Evolutionary conservation across 2,888 invertebrate species (phyloP).

Genomic region (Cryptophagus acutangulus): DNA sequence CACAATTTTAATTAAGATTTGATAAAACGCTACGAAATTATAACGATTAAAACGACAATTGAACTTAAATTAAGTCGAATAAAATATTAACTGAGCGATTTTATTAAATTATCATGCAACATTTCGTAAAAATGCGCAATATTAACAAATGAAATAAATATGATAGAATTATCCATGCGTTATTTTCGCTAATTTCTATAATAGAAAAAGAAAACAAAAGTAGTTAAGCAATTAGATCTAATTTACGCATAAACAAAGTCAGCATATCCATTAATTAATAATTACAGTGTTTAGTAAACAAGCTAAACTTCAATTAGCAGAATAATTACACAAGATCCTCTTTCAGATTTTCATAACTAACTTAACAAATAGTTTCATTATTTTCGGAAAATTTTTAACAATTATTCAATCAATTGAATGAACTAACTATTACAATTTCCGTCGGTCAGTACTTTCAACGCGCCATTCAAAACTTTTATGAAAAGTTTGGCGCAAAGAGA

Average conservation of each 20-base stretch:
- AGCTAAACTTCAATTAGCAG: conserved; percentile 25
- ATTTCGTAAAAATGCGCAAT: not conserved
- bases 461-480: too few relatives aligned
- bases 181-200: not conserved
- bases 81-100: too few relatives aligned
- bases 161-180: not conserved
- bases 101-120: too few relatives aligned
- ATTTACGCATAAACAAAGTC: conserved; percentile 17
- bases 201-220: conserved; percentile 9
- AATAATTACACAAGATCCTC: conserved; percentile 24
- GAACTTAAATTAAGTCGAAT: too few relatives aligned
- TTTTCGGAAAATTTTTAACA: too few relatives aligned
- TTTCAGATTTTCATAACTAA: conserved; percentile 17
- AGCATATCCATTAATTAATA: conserved; percentile 26
- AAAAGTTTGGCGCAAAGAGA: not conserved
- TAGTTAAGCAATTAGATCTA: conserved; percentile 21
- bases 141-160: not conserved
- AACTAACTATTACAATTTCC: too few relatives aligned
- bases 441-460: not conserved
- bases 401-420: not conserved
- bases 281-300: conserved; percentile 28
- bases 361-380: too few relatives aligned
- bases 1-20: too few relatives aligned
- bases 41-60: too few relatives aligned
- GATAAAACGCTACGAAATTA: too few relatives aligned